Conservation (phyloP, 2,113 vertebrate genomes). For the Todiramphus saurophagus region DNA sequence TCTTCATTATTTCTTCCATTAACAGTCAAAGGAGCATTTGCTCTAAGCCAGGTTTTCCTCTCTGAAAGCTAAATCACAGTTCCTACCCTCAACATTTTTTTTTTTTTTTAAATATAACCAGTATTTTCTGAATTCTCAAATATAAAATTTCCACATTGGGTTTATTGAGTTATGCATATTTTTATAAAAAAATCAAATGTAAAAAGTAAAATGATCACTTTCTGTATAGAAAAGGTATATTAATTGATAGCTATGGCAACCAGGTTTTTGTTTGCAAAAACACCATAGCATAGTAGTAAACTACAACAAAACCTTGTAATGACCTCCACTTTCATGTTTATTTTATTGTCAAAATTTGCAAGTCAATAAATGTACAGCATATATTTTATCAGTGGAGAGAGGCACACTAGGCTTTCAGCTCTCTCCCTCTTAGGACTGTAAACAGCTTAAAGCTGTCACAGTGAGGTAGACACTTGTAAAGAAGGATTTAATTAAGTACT, state of each 20-base stretch:
- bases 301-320: background rate
- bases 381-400: background rate
- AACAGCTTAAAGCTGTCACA: conserved; percentile 44
- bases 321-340: background rate
- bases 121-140: background rate
- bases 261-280: background rate
- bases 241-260: background rate
- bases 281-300: background rate
- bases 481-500: conserved; percentile 61
- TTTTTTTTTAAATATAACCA: background rate
- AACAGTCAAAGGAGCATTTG: background rate
- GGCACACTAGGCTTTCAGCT: background rate
- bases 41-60: background rate
- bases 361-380: background rate
- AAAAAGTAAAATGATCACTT: background rate
- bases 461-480: conserved; percentile 41
- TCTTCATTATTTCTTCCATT: background rate
- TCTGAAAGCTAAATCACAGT: background rate
- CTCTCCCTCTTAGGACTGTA: background rate
- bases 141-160: background rate
- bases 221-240: background rate
- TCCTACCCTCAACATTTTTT: background rate
- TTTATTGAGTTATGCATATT: background rate
- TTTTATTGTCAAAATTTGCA: conserved; percentile 37
- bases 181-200: background rate